Base-by-base conservation (phyloP, 1,140 invertebrate genomes). In the Drosophila sturtevanti region DNA sequence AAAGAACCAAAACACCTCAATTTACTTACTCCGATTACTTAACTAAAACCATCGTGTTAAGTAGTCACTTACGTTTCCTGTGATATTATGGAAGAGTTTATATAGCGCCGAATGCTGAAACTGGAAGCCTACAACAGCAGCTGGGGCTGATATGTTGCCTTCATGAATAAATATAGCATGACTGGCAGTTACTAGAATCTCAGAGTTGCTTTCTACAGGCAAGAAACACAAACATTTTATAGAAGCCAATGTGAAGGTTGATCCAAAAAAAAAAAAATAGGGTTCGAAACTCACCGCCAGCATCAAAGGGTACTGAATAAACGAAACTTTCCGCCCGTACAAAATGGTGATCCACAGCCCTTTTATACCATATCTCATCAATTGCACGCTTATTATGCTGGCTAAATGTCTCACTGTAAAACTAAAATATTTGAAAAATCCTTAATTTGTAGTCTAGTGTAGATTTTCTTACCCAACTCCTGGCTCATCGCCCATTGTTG, bases 301-400 rank as follows among this genome's bases (percentile, higher is more conserved):
- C 76, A 85, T 97, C 94, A 84, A 96, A 95, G n/a, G 96, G 96
- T 24, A 97, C 95, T 0, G 96, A 96, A 90, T 97, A 98, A 0
- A 98, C 96, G 90, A 97, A 98, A 75, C 96, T 97, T 2, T 96
- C 94, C 0, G 95, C 94, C 58, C 97, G 94, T 24, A 96, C 92
- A 81, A 95, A 95, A 92, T 97, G 95, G 72, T 98, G 96, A 76
- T 98, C 97, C 0, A 99, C 97, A 0, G 98, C 98, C 54, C 98
- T 93, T 73, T 95, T 95, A 91, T 99, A 99, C 96, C 97, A 99
- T 6, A 97, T 94, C 91, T 98, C 97, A 90, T 99, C 97, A 44
- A 97, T 98, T 0, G 98, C 96, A 58, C 94, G 93, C 5, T 95
- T 96, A 91, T 96, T 95, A 48, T 94, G 92, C 67, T 93, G 92